phyloP scores from a whole-genome alignment of 1,140 invertebrate species.

The Sycobia sp. region DNA sequence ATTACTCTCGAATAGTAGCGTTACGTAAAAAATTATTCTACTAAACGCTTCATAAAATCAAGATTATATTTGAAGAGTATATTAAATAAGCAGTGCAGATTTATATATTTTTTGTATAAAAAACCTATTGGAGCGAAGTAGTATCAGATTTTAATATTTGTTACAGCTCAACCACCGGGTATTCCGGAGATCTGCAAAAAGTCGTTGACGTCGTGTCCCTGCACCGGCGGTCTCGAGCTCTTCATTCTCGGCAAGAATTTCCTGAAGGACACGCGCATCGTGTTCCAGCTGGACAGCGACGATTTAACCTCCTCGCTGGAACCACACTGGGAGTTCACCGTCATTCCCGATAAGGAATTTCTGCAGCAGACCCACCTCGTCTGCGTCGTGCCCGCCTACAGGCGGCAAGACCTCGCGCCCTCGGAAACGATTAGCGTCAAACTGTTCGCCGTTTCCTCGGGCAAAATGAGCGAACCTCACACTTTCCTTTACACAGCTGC shows the following conservation, averaged over 20 bases:
- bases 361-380: slow-evolving; percentile 91
- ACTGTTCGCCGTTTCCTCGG: slow-evolving; percentile 83
- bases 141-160: neutral
- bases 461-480: slow-evolving; percentile 87
- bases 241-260: slow-evolving; percentile 98
- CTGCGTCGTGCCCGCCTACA: slow-evolving; percentile 85
- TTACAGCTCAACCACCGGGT: slow-evolving; percentile 89
- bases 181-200: slow-evolving; percentile 95
- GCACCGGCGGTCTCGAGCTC: slow-evolving; percentile 84
- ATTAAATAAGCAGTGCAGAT: no score
- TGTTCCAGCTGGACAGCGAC: slow-evolving; percentile 75
- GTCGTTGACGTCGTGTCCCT: slow-evolving; percentile 79
- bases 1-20: no score
- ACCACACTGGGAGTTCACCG: slow-evolving; percentile 76
- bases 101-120: no score
- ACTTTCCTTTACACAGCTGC: slow-evolving; percentile 81
- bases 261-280: slow-evolving; percentile 88
- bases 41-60: no score
- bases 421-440: slow-evolving; percentile 74
- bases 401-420: slow-evolving; percentile 61
- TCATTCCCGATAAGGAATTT: slow-evolving; percentile 82
- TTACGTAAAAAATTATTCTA: no score
- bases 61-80: no score
- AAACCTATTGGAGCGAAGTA: no score
- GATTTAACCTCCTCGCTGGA: slow-evolving; percentile 57